Evolutionary conservation across 2,888 invertebrate species (phyloP).

Genomic region (Hyalella azteca): DNA sequence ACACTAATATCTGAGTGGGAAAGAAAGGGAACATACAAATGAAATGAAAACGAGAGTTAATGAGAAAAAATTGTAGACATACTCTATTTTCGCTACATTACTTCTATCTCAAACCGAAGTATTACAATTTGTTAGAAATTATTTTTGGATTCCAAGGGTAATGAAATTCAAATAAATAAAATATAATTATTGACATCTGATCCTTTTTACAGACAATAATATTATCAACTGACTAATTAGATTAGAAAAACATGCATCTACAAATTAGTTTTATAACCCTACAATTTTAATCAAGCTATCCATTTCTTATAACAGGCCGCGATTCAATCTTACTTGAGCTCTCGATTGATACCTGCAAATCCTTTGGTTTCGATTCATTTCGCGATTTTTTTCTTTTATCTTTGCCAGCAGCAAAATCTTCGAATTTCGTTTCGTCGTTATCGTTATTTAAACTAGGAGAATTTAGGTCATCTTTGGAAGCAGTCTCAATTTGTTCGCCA

Average conservation of each 20-base stretch:
- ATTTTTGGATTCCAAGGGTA: neutral
- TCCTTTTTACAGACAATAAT: conserved; percentile 3
- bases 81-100: no score
- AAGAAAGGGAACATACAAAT: no score
- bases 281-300: neutral
- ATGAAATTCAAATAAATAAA: neutral
- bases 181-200: neutral
- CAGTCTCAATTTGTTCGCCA: neutral
- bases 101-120: no score
- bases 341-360: neutral
- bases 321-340: neutral
- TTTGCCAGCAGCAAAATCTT: neutral
- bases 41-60: no score
- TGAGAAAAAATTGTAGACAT: no score
- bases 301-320: neutral
- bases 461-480: neutral
- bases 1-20: no score
- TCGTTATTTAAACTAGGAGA: neutral
- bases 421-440: neutral
- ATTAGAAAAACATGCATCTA: neutral
- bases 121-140: no score
- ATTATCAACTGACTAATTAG: conserved; percentile 27
- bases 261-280: neutral
- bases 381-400: neutral
- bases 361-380: neutral